phyloP scores from a whole-genome alignment of 2,797 vertebrate genomes.

The Labroides dimidiatus region DNA sequence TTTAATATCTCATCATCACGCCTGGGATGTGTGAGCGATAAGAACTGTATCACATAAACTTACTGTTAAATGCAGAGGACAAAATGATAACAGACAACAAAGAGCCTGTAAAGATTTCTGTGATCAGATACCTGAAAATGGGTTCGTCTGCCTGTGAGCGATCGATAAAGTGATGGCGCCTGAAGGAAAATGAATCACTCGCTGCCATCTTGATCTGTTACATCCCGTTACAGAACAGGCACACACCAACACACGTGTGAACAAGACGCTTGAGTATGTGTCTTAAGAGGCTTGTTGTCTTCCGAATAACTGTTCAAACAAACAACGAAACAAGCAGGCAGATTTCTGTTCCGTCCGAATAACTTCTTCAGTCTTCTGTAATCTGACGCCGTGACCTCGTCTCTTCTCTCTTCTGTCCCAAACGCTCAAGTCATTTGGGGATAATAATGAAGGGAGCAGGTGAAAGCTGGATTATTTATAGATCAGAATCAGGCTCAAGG shows the following conservation, averaged over 20 bases:
- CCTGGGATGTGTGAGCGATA: background rate
- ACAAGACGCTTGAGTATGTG: background rate
- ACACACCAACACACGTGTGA: slow-evolving; percentile 35
- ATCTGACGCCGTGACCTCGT: background rate
- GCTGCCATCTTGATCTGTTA: background rate
- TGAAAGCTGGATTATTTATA: background rate
- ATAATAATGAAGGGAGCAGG: background rate
- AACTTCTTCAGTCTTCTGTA: too few species aligned
- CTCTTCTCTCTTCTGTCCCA: background rate
- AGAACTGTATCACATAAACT: background rate
- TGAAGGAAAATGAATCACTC: slow-evolving; percentile 12
- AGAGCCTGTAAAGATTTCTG: background rate
- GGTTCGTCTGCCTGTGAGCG: background rate
- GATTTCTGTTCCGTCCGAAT: too few species aligned
- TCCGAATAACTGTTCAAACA: background rate
- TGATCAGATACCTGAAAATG: slow-evolving; percentile 8
- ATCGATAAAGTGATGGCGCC: slow-evolving; percentile 31
- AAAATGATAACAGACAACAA: background rate
- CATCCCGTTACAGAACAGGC: slow-evolving; percentile 32
- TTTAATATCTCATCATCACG: too few species aligned
- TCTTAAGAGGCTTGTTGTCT: background rate
- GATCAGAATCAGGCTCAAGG: slow-evolving; percentile 10
- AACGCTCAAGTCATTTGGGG: background rate
- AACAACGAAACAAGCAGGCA: too few species aligned
- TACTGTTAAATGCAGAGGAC: background rate